Evolutionary conservation across 2,797 vertebrate genomes (phyloP).

Genomic region (Bradypodion pumilum): DNA sequence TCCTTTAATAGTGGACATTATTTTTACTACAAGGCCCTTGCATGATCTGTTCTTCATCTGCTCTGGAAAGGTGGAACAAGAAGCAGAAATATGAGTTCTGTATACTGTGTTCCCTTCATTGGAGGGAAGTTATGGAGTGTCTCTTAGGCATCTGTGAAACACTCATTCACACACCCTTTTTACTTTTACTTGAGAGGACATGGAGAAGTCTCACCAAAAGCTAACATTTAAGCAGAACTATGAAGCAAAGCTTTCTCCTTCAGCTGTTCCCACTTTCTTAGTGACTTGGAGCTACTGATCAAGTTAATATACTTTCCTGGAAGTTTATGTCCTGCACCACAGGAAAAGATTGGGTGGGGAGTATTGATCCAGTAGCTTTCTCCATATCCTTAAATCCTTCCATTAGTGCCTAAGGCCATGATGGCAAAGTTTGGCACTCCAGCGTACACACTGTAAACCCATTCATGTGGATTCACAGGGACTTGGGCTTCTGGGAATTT

Average conservation of each 20-base stretch:
- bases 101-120: neutral
- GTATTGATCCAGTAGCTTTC: neutral
- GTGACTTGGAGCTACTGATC: constrained; percentile 1
- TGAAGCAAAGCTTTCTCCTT: constrained; percentile 18
- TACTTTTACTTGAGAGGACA: constrained; percentile 23
- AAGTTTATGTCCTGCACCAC: constrained; percentile 30
- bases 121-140: neutral
- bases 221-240: constrained; percentile 23
- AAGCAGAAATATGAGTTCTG: constrained; percentile 30
- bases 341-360: constrained; percentile 43
- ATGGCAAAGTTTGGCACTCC: no score
- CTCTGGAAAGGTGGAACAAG: constrained; percentile 21
- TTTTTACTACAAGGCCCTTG: no score
- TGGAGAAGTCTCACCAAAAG: neutral
- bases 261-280: constrained; percentile 31
- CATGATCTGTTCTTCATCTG: constrained; percentile 16
- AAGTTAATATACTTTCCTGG: constrained; percentile 27
- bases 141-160: neutral
- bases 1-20: no score
- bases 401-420: no score
- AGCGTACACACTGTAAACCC: no score
- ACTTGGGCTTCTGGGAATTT: no score
- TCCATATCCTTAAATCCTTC: constrained; percentile 17
- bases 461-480: no score
- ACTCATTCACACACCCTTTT: constrained; percentile 1